Evolutionary conservation across 1,140 invertebrate genomes (phyloP), one percentile per base, ranked within the genome.

Genomic region (Lysiphlebus fabarum): DNA sequence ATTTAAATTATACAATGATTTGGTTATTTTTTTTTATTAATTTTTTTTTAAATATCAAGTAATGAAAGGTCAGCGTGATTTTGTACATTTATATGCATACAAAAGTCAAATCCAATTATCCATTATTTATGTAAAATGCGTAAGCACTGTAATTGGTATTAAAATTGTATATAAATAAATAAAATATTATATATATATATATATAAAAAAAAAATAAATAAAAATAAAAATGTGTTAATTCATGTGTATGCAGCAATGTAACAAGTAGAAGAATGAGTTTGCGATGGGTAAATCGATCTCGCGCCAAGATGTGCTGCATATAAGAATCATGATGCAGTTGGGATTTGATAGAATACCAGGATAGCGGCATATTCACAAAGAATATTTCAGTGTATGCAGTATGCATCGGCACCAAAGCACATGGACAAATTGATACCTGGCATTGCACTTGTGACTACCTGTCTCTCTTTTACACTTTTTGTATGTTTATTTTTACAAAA

Each of bases 391-490:
- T 51, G 65, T 42, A 26, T n/a, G n/a, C 17, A 26, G 17, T 26
- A 59, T 43, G 50, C 37, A 63, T 64, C 69, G 65, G 61, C 70
- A 71, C 71, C 69, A 68, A 63, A 26, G 17, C 17, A 26, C 62
- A 61, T 64, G 69, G 73, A 77, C 74, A 77, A 77, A 77, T 76
- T 77, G 75, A 75, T 75, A 77, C 73, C 73, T 74, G 70, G 67
- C 71, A 75, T 75, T 70, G 74, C 72, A 70, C 73, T 74, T 53
- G 45, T 50, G 69, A 65, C 67, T 48, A 14, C 38, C 37, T 26
- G 17, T 26, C 40, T 60, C 44, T 64, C 56, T 58, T 49, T 58
- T 58, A 41, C 58, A 47, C 33, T 59, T 34, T 26, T 26, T 26
- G 17, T 26, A n/a, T n/a, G 17, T 26, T 26, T 4, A 26, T 1